phyloP scores from a whole-genome alignment of 2,797 vertebrate genomes.

The Tauraco hartlaubi region DNA sequence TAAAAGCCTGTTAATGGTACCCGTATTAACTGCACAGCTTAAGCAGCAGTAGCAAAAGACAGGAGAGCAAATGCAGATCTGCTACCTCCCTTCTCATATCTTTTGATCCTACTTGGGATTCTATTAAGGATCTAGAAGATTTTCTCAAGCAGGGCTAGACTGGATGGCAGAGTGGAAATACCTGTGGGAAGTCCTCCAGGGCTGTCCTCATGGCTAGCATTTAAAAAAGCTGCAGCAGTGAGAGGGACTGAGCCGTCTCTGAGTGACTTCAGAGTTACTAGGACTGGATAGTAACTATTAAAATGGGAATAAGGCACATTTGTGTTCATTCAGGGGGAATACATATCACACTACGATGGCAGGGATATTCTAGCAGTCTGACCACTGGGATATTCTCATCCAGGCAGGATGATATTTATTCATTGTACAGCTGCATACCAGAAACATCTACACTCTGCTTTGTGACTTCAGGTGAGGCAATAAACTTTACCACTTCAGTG shows the following conservation, averaged over 20 bases:
- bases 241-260: neutral
- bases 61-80: neutral
- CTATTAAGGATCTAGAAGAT: neutral
- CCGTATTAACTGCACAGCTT: neutral
- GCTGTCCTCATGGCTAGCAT: neutral
- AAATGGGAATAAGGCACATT: neutral
- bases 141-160: neutral
- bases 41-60: neutral
- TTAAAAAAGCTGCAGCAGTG: neutral
- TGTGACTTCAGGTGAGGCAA: neutral
- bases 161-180: neutral
- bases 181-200: neutral
- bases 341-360: neutral
- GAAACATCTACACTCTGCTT: neutral
- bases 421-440: neutral
- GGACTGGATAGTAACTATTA: neutral
- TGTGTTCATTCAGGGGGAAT: neutral
- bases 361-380: neutral
- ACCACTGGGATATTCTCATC: neutral
- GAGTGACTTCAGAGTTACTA: neutral
- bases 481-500: neutral
- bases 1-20: slow-evolving; percentile 13
- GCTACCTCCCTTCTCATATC: neutral
- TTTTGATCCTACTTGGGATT: neutral
- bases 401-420: neutral